phyloP scores from a whole-genome alignment of 2,113 vertebrate genomes.

The Antechinus flavipes region DNA sequence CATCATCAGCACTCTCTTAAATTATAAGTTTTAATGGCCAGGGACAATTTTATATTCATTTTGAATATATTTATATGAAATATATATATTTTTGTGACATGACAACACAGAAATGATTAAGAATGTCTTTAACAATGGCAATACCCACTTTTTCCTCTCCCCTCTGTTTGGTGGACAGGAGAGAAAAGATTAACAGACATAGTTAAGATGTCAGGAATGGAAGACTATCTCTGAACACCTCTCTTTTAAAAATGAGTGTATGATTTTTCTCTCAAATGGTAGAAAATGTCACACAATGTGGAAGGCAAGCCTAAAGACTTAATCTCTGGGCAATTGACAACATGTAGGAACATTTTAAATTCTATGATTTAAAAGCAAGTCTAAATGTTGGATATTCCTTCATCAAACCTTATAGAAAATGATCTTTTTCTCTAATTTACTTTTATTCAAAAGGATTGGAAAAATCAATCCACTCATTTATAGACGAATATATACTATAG shows the following conservation, averaged over 20 bases:
- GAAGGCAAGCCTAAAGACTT: background rate
- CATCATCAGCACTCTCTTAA: background rate
- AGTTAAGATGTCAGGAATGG: background rate
- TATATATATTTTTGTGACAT: background rate
- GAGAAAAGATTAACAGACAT: background rate
- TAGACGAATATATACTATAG: background rate
- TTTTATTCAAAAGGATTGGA: background rate
- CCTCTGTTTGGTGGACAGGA: background rate
- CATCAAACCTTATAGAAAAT: background rate
- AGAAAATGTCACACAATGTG: background rate
- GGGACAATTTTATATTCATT: background rate
- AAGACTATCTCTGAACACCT: background rate
- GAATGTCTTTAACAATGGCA: background rate
- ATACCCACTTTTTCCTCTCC: background rate
- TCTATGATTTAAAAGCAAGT: background rate
- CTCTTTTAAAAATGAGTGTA: background rate
- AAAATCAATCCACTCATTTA: background rate
- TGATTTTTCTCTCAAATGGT: background rate
- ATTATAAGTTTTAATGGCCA: constrained; percentile 13
- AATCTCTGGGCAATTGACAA: background rate
- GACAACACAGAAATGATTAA: background rate
- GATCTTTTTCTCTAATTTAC: background rate
- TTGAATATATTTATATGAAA: background rate
- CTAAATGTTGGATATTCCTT: background rate
- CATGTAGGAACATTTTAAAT: background rate